Percentiles rank a stretch among this genome's conserved stretches.
phyloP scores from a whole-genome alignment of 2,113 vertebrate species.

The Catharus fuscescens region DNA sequence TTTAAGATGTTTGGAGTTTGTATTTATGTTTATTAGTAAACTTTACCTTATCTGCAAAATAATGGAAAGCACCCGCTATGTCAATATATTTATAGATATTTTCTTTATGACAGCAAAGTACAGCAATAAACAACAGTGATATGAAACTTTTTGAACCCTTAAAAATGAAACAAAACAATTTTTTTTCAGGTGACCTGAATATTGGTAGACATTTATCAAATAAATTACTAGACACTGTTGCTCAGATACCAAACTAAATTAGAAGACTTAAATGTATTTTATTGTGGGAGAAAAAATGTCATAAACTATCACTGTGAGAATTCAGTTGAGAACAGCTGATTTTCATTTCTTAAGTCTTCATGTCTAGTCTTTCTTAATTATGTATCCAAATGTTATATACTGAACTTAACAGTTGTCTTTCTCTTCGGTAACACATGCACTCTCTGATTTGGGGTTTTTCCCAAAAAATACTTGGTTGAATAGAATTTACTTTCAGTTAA shows the following conservation, averaged over 20 bases:
- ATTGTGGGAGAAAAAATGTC: background rate
- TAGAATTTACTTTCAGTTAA: background rate
- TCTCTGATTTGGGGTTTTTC: background rate
- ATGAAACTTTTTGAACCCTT: background rate
- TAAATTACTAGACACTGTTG: constrained; percentile 7
- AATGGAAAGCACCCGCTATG: background rate
- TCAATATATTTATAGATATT: background rate
- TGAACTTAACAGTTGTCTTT: background rate
- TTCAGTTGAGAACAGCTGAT: background rate
- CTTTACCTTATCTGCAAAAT: background rate
- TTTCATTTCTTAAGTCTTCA: background rate
- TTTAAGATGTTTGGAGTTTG: background rate
- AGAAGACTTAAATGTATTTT: constrained; percentile 17
- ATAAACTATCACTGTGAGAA: background rate
- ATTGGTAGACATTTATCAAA: background rate
- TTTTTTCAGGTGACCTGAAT: background rate
- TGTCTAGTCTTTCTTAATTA: background rate
- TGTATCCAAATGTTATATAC: background rate
- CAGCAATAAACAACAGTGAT: background rate
- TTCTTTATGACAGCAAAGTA: background rate
- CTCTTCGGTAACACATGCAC: background rate
- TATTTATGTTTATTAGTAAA: background rate
- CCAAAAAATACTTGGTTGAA: background rate
- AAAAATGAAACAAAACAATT: background rate
- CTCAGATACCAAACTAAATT: background rate